These are phyloP conservation scores for Sciaenops ocellatus DNA, from an alignment of 2,797 vertebrate species.

Conservation along the genomic window DNA sequence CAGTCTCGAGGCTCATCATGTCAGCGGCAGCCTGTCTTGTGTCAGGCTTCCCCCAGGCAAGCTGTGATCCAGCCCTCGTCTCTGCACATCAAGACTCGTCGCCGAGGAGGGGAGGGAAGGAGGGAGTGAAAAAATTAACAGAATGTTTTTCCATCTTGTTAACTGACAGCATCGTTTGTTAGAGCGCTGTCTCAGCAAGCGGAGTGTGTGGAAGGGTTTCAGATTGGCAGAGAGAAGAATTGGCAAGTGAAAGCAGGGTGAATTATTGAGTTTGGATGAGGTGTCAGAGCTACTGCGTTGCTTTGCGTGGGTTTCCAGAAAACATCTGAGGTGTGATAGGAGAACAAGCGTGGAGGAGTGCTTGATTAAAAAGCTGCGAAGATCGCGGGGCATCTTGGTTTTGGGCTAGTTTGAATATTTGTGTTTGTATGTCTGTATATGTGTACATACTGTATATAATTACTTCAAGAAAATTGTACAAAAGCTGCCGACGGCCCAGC, in stretches of 20 bases:
- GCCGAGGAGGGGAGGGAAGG: conserved; percentile 59
- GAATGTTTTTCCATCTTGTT: conserved; percentile 87
- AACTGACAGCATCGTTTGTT: conserved; percentile 86
- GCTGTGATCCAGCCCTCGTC: conserved; percentile 85
- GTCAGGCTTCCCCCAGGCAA: conserved; percentile 85
- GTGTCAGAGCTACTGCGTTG: conserved; percentile 71
- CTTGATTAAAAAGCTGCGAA: conserved; percentile 75
- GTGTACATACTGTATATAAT: conserved; percentile 59
- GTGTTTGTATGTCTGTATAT: conserved; percentile 52
- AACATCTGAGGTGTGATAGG: conserved; percentile 76
- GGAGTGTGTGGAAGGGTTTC: conserved; percentile 69
- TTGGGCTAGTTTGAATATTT: conserved; percentile 63
- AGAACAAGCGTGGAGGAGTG: conserved; percentile 71
- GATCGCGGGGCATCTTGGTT: conserved; percentile 60
- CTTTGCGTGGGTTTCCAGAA: conserved; percentile 77
- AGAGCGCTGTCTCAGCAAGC: conserved; percentile 79
- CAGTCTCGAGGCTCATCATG: conserved; percentile 84
- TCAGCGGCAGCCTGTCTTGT: conserved; percentile 84
- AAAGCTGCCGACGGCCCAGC: conserved; percentile 47
- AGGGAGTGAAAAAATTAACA: conserved; percentile 80
- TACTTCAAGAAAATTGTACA: conserved; percentile 59
- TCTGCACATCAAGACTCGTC: conserved; percentile 80
- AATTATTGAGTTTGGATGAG: conserved; percentile 82
- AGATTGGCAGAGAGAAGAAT: conserved; percentile 75
- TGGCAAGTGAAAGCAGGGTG: conserved; percentile 78